phyloP scores from a whole-genome alignment of 2,113 vertebrate genomes.

The Platysteira castanea region DNA sequence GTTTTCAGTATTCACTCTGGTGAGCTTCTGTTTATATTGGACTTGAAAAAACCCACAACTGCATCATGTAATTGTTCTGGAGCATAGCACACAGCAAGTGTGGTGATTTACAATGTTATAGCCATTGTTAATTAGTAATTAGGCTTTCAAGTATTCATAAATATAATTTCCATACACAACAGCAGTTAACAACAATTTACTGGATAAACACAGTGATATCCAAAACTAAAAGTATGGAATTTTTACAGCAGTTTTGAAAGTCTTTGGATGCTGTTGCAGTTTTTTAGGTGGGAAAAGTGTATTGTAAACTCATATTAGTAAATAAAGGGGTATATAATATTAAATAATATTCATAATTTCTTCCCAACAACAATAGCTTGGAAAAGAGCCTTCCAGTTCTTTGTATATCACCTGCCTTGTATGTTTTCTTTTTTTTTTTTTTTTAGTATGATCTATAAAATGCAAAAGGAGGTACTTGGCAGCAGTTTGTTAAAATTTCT shows the following conservation, averaged over 20 bases:
- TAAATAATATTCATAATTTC: background rate
- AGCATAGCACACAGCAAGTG: background rate
- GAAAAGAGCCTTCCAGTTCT: background rate
- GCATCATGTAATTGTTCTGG: background rate
- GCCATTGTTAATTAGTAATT: conserved; percentile 30
- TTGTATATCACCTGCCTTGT: background rate
- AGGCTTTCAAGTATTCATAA: conserved; percentile 13
- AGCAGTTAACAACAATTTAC: background rate
- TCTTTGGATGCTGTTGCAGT: background rate
- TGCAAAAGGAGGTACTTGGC: background rate
- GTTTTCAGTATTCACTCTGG: background rate
- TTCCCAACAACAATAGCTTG: background rate
- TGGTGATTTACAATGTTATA: background rate
- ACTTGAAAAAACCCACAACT: background rate
- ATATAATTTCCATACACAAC: conserved; percentile 17
- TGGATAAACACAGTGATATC: background rate
- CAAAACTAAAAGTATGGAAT: background rate
- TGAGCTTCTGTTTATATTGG: conserved; percentile 8
- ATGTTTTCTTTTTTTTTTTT: background rate
- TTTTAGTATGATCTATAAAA: background rate
- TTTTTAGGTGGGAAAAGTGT: background rate
- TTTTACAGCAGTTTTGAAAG: background rate
- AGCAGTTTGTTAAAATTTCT: background rate
- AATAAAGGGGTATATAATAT: background rate
- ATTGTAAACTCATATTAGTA: conserved; percentile 11